Conservation (phyloP, 2,113 vertebrate species). For the Strigops habroptila region DNA sequence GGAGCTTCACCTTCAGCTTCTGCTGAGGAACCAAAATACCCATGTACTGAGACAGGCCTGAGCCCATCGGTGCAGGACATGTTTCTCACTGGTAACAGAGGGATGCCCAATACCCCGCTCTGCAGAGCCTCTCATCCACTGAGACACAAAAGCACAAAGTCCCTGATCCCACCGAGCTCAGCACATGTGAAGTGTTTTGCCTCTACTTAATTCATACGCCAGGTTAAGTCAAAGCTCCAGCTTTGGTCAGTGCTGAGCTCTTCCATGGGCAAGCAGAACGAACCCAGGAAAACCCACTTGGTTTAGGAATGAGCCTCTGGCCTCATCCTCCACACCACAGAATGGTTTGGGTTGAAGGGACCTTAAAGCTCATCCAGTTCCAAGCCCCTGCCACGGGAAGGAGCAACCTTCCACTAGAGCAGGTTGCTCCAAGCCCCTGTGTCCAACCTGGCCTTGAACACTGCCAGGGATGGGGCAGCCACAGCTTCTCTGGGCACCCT, state of each 20-base stretch:
- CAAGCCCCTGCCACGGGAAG: background rate
- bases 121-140: background rate
- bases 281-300: background rate
- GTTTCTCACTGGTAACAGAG: background rate
- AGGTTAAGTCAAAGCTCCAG: background rate
- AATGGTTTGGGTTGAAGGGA: background rate
- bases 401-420: background rate
- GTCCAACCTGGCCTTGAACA: too few species aligned
- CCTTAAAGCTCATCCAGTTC: background rate
- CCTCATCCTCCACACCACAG: background rate
- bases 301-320: background rate
- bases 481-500: too few species aligned
- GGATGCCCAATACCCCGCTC: background rate
- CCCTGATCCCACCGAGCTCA: background rate
- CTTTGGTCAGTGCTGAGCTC: background rate
- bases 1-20: background rate
- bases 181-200: background rate
- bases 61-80: accelerated
- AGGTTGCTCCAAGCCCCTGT: too few species aligned
- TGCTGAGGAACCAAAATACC: background rate
- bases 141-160: accelerated
- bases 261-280: background rate
- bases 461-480: too few species aligned
- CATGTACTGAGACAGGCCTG: accelerated
- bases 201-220: background rate